Percentiles rank a stretch among this genome's conserved stretches.
Evolutionary conservation across 2,888 invertebrate species (phyloP).

Genomic region (Scaptodrosophila latifasciaeformis): DNA sequence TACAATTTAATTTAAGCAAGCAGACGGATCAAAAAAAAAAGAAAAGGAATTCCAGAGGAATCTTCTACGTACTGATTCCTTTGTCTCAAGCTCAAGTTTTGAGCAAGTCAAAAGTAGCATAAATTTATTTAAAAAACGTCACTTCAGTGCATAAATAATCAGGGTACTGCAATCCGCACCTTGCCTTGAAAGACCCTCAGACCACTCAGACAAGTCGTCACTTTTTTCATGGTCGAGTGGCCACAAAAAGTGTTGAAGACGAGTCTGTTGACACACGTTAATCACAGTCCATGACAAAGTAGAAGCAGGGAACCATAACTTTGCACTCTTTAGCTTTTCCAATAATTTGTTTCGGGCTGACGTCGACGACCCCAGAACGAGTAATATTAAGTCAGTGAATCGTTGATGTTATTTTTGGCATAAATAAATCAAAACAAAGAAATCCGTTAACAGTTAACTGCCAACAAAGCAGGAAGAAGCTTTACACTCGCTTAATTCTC

Average conservation of each 20-base stretch:
- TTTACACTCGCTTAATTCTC: too few relatives aligned
- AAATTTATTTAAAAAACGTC: conserved; percentile 23
- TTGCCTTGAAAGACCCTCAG: too few relatives aligned
- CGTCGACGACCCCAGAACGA: too few relatives aligned
- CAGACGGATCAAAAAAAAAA: conserved; percentile 61
- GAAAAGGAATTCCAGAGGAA: too few relatives aligned
- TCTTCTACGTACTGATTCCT: conserved; percentile 39
- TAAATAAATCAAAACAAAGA: conserved; percentile 35
- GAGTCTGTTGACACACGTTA: too few relatives aligned
- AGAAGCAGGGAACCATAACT: too few relatives aligned
- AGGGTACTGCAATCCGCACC: neutral
- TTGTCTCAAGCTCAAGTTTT: conserved; percentile 38
- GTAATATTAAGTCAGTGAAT: too few relatives aligned
- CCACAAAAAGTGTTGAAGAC: neutral
- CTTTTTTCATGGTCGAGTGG: conserved; percentile 35
- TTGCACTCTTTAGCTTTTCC: too few relatives aligned
- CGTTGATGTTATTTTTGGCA: conserved; percentile 3
- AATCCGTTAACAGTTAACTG: conserved; percentile 53
- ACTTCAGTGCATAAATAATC: neutral
- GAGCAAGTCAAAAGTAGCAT: conserved; percentile 40
- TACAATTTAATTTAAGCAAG: conserved; percentile 55
- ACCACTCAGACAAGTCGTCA: too few relatives aligned
- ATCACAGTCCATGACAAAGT: too few relatives aligned
- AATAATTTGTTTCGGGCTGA: too few relatives aligned
- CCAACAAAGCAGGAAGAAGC: conserved; percentile 32